phyloP scores from a whole-genome alignment of 2,113 vertebrate species.

The Rutilus rutilus region DNA sequence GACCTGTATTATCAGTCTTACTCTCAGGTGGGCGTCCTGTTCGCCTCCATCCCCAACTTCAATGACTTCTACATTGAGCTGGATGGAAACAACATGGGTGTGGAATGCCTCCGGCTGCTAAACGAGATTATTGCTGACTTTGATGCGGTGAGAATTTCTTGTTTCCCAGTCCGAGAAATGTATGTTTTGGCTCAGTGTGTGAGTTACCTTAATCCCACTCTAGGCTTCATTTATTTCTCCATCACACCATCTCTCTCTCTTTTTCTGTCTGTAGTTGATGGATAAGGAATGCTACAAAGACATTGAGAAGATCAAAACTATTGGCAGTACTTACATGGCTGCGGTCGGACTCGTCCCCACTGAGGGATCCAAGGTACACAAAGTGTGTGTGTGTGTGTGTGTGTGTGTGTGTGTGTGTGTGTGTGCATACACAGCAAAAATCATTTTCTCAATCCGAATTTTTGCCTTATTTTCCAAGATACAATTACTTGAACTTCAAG shows the following conservation, averaged over 20 bases:
- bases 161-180: slow-evolving; percentile 13
- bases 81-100: slow-evolving; percentile 99
- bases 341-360: slow-evolving; percentile 95
- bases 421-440: neutral
- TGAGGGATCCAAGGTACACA: slow-evolving; percentile 85
- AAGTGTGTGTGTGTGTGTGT: neutral
- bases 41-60: slow-evolving; percentile 99
- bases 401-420: neutral
- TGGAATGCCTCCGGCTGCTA: slow-evolving; percentile 95
- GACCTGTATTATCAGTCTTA: slow-evolving; percentile 99
- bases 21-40: slow-evolving; percentile 96
- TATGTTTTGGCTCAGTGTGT: slow-evolving; percentile 21
- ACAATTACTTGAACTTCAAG: neutral
- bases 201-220: slow-evolving; percentile 32
- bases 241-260: slow-evolving; percentile 29
- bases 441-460: neutral
- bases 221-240: slow-evolving; percentile 25
- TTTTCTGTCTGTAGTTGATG: slow-evolving; percentile 83
- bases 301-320: slow-evolving; percentile 99
- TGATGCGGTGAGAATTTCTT: slow-evolving; percentile 85
- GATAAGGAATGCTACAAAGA: slow-evolving; percentile 97
- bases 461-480: neutral
- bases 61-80: slow-evolving; percentile 99
- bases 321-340: slow-evolving; percentile 98
- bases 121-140: slow-evolving; percentile 99